These are phyloP conservation scores for Calcarius lapponicus DNA, from an alignment of 2,797 vertebrate species.

Conservation along the genomic window DNA sequence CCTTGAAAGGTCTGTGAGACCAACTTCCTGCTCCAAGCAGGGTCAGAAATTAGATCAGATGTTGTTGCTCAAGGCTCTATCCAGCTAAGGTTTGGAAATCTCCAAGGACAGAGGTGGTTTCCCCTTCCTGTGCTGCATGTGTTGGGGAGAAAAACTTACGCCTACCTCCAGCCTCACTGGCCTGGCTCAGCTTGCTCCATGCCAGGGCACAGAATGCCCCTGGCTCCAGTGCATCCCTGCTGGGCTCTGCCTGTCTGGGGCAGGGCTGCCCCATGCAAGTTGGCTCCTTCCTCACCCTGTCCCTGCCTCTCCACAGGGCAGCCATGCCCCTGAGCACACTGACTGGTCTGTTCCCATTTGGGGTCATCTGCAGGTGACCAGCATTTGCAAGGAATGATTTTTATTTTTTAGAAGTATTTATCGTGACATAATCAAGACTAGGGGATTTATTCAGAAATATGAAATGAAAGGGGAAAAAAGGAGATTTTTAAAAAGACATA, in stretches of 20 bases:
- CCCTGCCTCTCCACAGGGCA: not conserved
- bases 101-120: fast-evolving
- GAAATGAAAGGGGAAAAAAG: not conserved
- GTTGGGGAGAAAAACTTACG: not conserved
- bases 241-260: not conserved
- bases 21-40: not conserved
- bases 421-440: not conserved
- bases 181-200: not conserved
- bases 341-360: not conserved
- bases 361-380: too few relatives aligned
- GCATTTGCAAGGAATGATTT: not conserved
- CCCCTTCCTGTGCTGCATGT: not conserved
- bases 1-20: not conserved
- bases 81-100: not conserved
- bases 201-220: not conserved
- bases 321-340: not conserved
- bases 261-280: not conserved
- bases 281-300: not conserved
- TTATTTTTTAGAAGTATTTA: fast-evolving
- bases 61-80: not conserved
- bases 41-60: not conserved
- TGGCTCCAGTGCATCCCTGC: fast-evolving
- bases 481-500: too few relatives aligned
- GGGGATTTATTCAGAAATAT: not conserved
- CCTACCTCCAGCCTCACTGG: not conserved